Base-by-base conservation (phyloP, 2,113 vertebrate species). In the Chamaetylas fuelleborni region DNA sequence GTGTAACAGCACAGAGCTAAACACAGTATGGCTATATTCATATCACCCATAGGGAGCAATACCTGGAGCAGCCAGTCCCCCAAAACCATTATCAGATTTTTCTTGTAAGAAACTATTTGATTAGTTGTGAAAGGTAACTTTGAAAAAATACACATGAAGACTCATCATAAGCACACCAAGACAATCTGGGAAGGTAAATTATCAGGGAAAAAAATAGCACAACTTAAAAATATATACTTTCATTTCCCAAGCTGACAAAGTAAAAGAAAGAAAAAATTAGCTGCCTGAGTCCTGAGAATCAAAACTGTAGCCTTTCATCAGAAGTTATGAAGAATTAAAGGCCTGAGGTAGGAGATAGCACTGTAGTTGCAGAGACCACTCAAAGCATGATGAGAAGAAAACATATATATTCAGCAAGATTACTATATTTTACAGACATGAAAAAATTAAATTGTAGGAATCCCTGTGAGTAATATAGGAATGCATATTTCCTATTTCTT, bases 61-160 rank as follows among this genome's bases (percentile, higher is more conserved):
- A 58, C 13, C 43, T 64, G 23, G 3, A 80, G 10, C 19, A 83
- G 25, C 28, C 3, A 1, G 0, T 42, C 0, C 1, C 1, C 22
- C 18, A 76, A 53, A 91, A 54, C 16, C 7, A 18, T 67, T 3
- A 48, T 72, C 25, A 34, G 19, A 47, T 81, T 93, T 72, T 11
- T 38, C 18, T 64, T n/a, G 3, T 34, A 56, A 81, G 23, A 26
- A 70, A 7, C 11, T 54, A 13, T 62, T 40, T 36, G 4, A n/a
- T 66, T 36, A 62, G 8, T 62, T 88, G 40, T 79, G 45, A 86
- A 86, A 43, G 14, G 48, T 14, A 76, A 57, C 12, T 53, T 65
- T 26, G 24, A 66, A 86, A 65, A 51, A 71, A 53, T 23, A 7
- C 10, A 24, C n/a, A 60, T 40, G 16, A 8, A 58, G 24, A 28